A percentile compares a stretch with the other conserved stretches of the same genome.
phyloP scores from a whole-genome alignment of 2,888 invertebrate genomes.

The Epistrophe eligans region DNA sequence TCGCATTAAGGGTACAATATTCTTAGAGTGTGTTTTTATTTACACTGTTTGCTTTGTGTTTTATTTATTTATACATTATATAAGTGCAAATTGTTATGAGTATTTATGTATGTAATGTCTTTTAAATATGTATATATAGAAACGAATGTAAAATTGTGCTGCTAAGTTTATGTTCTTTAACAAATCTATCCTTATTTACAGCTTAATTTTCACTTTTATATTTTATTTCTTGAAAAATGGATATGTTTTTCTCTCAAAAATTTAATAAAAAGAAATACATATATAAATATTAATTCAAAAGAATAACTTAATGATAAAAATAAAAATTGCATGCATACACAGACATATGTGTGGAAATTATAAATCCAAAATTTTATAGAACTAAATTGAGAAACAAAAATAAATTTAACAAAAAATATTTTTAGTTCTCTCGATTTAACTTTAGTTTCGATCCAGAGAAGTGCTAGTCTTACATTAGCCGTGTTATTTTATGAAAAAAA shows the following conservation, averaged over 20 bases:
- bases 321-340: background rate
- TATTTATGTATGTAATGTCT: constrained; percentile 13
- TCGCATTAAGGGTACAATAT: constrained; percentile 35
- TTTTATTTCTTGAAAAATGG: constrained; percentile 14
- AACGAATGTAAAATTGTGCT: constrained; percentile 42
- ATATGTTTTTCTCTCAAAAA: constrained; percentile 50
- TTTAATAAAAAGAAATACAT: background rate
- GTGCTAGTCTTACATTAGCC: too few relatives aligned
- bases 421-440: too few relatives aligned
- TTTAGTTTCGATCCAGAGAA: too few relatives aligned
- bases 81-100: constrained; percentile 41
- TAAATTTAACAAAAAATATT: too few relatives aligned
- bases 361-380: too few relatives aligned
- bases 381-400: too few relatives aligned
- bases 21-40: constrained; percentile 40
- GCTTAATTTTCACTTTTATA: constrained; percentile 17
- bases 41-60: constrained; percentile 38
- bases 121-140: constrained; percentile 21
- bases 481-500: too few relatives aligned
- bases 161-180: constrained; percentile 31
- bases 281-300: background rate
- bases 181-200: constrained; percentile 49
- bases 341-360: too few relatives aligned
- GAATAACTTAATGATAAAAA: background rate
- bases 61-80: constrained; percentile 41